Evolutionary conservation across 2,113 vertebrate species (phyloP).

Genomic region (Ceuthmochares aereus): DNA sequence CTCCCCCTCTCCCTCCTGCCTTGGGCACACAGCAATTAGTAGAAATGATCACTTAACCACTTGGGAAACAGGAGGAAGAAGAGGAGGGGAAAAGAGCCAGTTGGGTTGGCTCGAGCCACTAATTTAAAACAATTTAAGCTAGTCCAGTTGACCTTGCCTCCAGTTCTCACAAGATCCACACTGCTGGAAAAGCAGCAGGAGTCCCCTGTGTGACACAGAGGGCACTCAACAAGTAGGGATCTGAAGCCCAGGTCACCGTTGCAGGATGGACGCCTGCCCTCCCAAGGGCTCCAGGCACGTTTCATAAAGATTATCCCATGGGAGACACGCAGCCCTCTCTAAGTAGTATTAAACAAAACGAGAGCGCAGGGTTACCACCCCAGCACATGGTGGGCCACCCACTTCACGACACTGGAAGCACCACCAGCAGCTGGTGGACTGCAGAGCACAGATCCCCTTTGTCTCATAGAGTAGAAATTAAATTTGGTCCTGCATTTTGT

Average conservation of each 20-base stretch:
- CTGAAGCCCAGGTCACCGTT: not conserved
- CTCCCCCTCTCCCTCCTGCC: not conserved
- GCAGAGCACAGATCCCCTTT: not conserved
- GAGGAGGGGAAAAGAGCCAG: not conserved
- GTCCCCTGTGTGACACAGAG: accelerated
- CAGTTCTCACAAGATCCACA: not conserved
- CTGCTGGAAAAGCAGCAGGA: not conserved
- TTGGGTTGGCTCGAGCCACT: not conserved
- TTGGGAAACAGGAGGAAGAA: not conserved
- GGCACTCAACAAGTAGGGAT: not conserved
- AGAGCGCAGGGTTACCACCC: not conserved
- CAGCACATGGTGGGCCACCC: not conserved
- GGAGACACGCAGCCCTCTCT: not conserved
- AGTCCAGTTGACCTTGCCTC: not conserved
- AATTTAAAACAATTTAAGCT: not conserved
- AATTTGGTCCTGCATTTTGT: not conserved
- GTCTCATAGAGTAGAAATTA: not conserved
- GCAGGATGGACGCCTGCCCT: not conserved
- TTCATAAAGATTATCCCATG: not conserved
- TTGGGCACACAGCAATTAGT: constrained; percentile 14
- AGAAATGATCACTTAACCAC: constrained; percentile 13
- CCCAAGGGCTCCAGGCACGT: accelerated
- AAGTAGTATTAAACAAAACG: not conserved
- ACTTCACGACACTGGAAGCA: accelerated
- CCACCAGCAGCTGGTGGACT: not conserved